Evolutionary conservation across 92 coral and sea anemone genomes (phyloP).

Genomic region (Epizoanthus ramosus): DNA sequence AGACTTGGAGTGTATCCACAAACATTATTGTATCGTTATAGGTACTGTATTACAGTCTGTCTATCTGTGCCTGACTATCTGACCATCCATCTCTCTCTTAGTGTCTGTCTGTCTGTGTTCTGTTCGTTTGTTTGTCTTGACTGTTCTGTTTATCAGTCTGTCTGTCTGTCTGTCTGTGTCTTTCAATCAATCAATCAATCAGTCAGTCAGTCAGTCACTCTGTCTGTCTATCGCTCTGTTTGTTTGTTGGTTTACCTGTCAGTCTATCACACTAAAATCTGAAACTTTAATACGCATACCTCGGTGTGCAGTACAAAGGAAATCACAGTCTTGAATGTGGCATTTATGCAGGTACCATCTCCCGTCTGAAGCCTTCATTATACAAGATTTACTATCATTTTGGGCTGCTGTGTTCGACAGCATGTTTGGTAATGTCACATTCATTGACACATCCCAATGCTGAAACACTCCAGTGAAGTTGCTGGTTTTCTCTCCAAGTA

Average conservation of each 20-base stretch:
- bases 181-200: neutral
- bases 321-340: constrained; percentile 39
- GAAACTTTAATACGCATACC: constrained; percentile 31
- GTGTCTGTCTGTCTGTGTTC: neutral
- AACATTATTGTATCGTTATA: too few relatives aligned
- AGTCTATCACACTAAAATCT: neutral
- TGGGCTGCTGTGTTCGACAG: neutral
- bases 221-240: neutral
- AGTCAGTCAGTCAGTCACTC: neutral
- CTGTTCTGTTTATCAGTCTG: neutral
- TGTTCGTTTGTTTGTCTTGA: neutral
- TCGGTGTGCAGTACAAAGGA: constrained; percentile 57
- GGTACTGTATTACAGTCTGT: too few relatives aligned
- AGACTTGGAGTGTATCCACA: too few relatives aligned
- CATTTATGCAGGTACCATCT: constrained; percentile 59
- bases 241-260: neutral
- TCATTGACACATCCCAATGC: neutral
- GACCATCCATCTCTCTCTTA: too few relatives aligned
- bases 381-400: constrained; percentile 32
- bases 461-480: neutral
- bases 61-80: too few relatives aligned
- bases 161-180: neutral
- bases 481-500: neutral
- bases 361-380: constrained; percentile 46
- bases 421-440: neutral